Conservation (phyloP, 2,888 invertebrate species). For the Apotomis turbidana region DNA sequence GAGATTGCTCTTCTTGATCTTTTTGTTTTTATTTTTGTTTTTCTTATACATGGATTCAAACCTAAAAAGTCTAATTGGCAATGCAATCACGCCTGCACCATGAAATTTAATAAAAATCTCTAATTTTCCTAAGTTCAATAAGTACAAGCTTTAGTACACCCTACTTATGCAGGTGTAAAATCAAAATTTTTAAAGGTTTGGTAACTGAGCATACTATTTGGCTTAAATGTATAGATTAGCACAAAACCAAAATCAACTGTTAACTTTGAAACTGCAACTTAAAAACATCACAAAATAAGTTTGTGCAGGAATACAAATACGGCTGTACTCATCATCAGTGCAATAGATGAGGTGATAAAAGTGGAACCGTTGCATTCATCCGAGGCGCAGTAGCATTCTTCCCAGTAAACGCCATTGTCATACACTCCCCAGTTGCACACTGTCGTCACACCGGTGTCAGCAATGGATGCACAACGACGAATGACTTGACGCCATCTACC, state of each 20-base stretch:
- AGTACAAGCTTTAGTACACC: too few species aligned
- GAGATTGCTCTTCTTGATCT: too few species aligned
- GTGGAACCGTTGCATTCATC: conserved; percentile 91
- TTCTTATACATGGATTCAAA: too few species aligned
- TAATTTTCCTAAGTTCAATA: too few species aligned
- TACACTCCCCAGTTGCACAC: conserved; percentile 98
- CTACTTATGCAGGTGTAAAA: too few species aligned
- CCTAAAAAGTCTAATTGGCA: too few species aligned
- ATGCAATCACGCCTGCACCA: too few species aligned
- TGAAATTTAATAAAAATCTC: too few species aligned
- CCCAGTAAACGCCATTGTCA: conserved; percentile 97
- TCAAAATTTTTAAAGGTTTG: too few species aligned
- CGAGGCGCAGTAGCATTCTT: conserved; percentile 97
- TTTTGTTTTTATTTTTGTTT: too few species aligned
- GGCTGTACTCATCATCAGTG: conserved; percentile 50
- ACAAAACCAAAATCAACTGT: neutral
- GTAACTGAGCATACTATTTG: too few species aligned
- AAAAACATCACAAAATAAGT: conserved; percentile 42
- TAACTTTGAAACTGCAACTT: conserved; percentile 26
- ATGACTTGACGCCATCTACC: conserved; percentile 97
- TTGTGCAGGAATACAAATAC: conserved; percentile 39
- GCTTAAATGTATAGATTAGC: neutral
- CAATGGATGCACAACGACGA: conserved; percentile 94
- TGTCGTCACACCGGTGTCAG: conserved; percentile 95
- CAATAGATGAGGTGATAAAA: conserved; percentile 54